Evolutionary conservation across 2,888 invertebrate species (phyloP), one percentile per base, ranked within the genome.

Genomic region (Acanthosepion pharaonis): DNA sequence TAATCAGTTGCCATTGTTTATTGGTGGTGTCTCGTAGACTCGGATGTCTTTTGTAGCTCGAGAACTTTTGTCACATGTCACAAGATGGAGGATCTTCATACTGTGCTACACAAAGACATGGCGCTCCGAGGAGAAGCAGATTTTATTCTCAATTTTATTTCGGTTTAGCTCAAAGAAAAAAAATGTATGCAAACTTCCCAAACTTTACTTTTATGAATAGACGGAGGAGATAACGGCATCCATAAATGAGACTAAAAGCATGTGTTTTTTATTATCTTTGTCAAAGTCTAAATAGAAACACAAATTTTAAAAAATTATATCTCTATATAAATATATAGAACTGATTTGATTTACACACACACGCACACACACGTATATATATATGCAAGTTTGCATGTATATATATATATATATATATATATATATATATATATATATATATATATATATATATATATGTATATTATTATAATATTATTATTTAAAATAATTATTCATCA

Each of bases 1-100:
- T 78, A 78, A 78, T 78, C 78, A 78, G 78, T 78, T 5, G n/a
- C 78, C 78, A 78, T 78, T 78, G 78, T 78, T 78, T 78, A 78
- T 78, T n/a, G n/a, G 15, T 78, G n/a, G n/a, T 78, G 2, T 78
- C 78, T 78, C 78, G 33, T 11, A 78, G n/a, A 78, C 78, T n/a
- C 78, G 78, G 78, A 78, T 78, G 78, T 78, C 78, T 78, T 78
- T 33, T 78, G n/a, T n/a, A 78, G 15, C 9, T 15, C 5, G 11
- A 33, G 15, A 33, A 78, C 11, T 78, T 78, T 78, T 78, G 78
- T 78, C 78, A 78, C n/a, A 15, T 78, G n/a, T 11, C 15, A 78
- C 78, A n/a, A 78, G n/a, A 78, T 78, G 78, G n/a, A 9, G n/a
- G 18, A 78, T 78, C 78, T 18, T 78, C n/a, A n/a, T n/a, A 18